phyloP scores from a whole-genome alignment of 2,113 vertebrate species.

The Hemiprocne comata region DNA sequence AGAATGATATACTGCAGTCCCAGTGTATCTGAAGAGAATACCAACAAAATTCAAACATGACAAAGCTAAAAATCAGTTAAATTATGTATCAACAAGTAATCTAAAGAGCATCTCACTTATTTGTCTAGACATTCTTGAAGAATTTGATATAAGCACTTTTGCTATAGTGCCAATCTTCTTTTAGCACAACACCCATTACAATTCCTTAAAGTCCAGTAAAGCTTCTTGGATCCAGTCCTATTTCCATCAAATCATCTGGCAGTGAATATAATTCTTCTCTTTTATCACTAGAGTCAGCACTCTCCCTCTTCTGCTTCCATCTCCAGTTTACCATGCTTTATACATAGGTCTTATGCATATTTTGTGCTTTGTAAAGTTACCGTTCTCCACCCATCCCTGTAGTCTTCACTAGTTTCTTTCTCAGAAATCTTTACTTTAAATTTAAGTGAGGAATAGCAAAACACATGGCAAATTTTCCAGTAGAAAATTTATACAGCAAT shows the following conservation, averaged over 20 bases:
- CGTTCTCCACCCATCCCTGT: background rate
- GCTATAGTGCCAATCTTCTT: background rate
- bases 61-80: constrained; percentile 48
- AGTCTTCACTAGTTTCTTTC: background rate
- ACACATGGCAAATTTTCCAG: background rate
- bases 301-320: background rate
- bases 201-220: constrained; percentile 21
- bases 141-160: background rate
- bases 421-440: background rate
- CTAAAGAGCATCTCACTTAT: background rate
- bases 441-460: background rate
- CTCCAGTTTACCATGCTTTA: background rate
- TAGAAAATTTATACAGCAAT: background rate
- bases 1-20: background rate
- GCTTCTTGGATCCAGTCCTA: background rate
- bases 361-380: background rate
- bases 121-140: background rate
- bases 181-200: background rate
- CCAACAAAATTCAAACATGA: background rate
- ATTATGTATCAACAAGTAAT: background rate
- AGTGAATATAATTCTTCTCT: background rate
- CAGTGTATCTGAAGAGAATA: background rate
- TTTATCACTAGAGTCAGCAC: background rate
- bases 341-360: background rate
- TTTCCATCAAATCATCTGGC: background rate